Conservation (phyloP, 92 coral and sea anemone genomes). For the Muricea muricata region DNA sequence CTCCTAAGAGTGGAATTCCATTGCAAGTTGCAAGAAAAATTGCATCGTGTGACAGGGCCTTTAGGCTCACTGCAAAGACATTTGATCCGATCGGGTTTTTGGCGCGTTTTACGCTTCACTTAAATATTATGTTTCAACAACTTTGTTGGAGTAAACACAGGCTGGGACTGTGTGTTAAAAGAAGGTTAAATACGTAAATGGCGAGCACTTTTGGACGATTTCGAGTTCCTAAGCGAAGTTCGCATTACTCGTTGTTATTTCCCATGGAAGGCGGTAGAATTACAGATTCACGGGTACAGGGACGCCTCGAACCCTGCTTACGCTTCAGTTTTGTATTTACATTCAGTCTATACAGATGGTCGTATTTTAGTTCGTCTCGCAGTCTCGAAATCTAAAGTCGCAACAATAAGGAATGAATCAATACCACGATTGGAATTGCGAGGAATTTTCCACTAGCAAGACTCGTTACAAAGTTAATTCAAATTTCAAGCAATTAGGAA, state of each 20-base stretch:
- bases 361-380: constrained; percentile 8
- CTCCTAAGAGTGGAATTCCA: too few relatives aligned
- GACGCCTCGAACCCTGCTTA: constrained; percentile 18
- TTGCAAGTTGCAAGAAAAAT: too few relatives aligned
- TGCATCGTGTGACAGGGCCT: too few relatives aligned
- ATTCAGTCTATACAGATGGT: constrained; percentile 31
- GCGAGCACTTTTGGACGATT: neutral
- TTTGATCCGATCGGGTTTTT: constrained; percentile 35
- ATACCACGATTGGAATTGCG: constrained; percentile 15
- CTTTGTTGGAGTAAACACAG: constrained; percentile 1
- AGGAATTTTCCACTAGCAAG: constrained; percentile 7
- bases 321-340: constrained; percentile 4
- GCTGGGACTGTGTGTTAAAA: constrained; percentile 10
- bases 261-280: too few relatives aligned
- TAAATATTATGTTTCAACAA: constrained; percentile 20
- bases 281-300: constrained; percentile 2
- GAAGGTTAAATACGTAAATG: neutral
- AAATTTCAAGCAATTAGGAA: too few relatives aligned
- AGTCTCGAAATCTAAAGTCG: constrained; percentile 6
- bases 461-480: constrained; percentile 3
- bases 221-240: neutral
- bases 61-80: neutral
- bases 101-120: neutral
- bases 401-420: constrained; percentile 15
- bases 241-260: constrained; percentile 22